phyloP scores from a whole-genome alignment of 1,140 invertebrate genomes.

The Macrosteles quadrilineatus region DNA sequence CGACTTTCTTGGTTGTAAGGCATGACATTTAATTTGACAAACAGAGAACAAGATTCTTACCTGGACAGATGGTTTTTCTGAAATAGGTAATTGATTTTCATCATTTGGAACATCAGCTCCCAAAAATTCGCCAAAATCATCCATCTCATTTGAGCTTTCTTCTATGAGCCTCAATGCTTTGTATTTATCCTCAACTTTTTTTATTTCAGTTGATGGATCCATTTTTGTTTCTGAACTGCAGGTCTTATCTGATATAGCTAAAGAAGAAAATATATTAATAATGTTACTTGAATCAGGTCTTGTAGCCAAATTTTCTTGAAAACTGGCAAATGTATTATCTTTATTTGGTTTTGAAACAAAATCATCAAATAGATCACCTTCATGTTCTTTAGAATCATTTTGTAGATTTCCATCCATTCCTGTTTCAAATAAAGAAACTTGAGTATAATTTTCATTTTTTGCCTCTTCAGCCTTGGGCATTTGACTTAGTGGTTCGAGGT shows the following conservation, averaged over 20 bases:
- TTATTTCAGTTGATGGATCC: neutral
- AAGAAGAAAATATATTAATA: neutral
- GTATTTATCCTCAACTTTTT: conserved; percentile 51
- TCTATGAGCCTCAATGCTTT: conserved; percentile 53
- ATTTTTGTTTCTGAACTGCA: neutral
- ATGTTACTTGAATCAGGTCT: neutral
- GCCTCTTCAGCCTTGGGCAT: neutral
- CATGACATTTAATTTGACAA: too few relatives aligned
- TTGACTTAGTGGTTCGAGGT: neutral
- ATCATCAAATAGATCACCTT: too few relatives aligned
- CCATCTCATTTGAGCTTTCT: conserved; percentile 40
- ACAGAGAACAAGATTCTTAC: too few relatives aligned
- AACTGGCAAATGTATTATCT: neutral
- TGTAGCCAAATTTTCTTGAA: neutral
- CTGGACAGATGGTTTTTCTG: conserved; percentile 26
- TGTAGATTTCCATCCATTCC: too few relatives aligned
- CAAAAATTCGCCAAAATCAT: conserved; percentile 63
- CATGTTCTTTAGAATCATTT: too few relatives aligned
- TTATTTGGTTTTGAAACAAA: neutral
- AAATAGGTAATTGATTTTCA: neutral
- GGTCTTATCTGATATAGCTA: neutral
- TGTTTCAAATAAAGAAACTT: neutral
- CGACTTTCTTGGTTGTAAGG: too few relatives aligned
- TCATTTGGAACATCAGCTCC: conserved; percentile 47
- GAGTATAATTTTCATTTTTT: too few relatives aligned